Evolutionary conservation across 2,113 vertebrate genomes (phyloP), one percentile per base, ranked within the genome.

Genomic region (Trachemys scripta): DNA sequence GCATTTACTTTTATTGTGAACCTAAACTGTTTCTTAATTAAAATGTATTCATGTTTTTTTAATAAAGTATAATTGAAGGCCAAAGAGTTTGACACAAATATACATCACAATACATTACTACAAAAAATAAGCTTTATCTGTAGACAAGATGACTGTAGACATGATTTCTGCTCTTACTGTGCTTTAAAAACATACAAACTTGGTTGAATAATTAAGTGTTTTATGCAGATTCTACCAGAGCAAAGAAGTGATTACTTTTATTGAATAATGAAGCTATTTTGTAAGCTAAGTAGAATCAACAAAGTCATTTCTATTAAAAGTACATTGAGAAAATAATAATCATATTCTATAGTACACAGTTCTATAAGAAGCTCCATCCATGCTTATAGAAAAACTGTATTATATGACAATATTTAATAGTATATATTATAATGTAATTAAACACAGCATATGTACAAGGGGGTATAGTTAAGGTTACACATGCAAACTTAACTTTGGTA

Each of bases 291-390:
- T 65, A 89, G 87, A 94, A 94, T 59, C 83, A 93, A 95, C 88
- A 76, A 92, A 90, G 85, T 24, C 5, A 1, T 62, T 95, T 95
- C 87, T 97, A 95, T 85, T 92, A 95, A 93, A 94, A 72, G 4
- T 92, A 95, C 93, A 91, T 78, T 13, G 25, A 57, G 24, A 59
- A 59, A 29, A 59, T 29, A 49, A 2, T 14, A 47, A 31, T 59
- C 82, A 86, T 54, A 10, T 65, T 89, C 85, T 2, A 3, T 50
- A 80, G 56, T 75, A 78, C 3, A 1, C 1, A 6, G 62, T 20
- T 3, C 50, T 3, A 72, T 35, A 87, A 91, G 51, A 3, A 8
- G 88, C 31, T 87, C 27, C 5, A 87, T 29, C 42, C 42, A 76
- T 2, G 29, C n/a, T 19, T 81, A 35, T 81, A 19, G 5, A 84